Conservation (phyloP, 1,140 invertebrate species). For the Thalassaphorura encarpata region DNA sequence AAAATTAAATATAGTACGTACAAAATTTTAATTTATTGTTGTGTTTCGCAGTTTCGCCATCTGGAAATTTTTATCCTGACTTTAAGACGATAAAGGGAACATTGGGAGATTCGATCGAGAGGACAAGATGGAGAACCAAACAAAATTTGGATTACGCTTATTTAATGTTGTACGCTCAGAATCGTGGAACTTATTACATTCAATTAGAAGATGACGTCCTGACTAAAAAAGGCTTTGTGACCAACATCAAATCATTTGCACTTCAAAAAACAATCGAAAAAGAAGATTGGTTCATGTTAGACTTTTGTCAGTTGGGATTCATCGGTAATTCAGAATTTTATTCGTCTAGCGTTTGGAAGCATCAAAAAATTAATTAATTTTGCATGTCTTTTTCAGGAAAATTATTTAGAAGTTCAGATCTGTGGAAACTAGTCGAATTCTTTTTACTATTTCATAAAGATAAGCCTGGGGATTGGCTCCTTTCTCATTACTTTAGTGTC, state of each 20-base stretch:
- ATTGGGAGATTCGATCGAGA: conserved; percentile 74
- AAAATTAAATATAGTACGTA: too few relatives aligned
- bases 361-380: conserved; percentile 4
- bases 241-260: conserved; percentile 80
- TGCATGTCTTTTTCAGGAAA: conserved; percentile 55
- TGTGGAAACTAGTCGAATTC: conserved; percentile 82
- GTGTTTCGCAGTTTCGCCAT: conserved; percentile 78
- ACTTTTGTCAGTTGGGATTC: conserved; percentile 88
- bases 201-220: conserved; percentile 95
- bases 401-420: conserved; percentile 79
- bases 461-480: conserved; percentile 93
- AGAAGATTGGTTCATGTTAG: conserved; percentile 81
- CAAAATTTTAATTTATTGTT: too few relatives aligned
- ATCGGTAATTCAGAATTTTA: conserved; percentile 56
- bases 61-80: conserved; percentile 78
- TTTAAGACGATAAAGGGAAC: conserved; percentile 58
- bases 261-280: conserved; percentile 61
- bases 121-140: conserved; percentile 89
- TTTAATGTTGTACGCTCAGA: conserved; percentile 88
- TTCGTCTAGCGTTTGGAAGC: conserved; percentile 4
- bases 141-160: conserved; percentile 94
- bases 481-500: conserved; percentile 81
- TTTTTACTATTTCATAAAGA: conserved; percentile 92
- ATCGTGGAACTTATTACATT: conserved; percentile 42
- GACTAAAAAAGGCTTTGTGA: conserved; percentile 73